These are phyloP conservation scores for Tetramorium bicarinatum DNA, from an alignment of 2,888 invertebrate species.

Conservation along the genomic window DNA sequence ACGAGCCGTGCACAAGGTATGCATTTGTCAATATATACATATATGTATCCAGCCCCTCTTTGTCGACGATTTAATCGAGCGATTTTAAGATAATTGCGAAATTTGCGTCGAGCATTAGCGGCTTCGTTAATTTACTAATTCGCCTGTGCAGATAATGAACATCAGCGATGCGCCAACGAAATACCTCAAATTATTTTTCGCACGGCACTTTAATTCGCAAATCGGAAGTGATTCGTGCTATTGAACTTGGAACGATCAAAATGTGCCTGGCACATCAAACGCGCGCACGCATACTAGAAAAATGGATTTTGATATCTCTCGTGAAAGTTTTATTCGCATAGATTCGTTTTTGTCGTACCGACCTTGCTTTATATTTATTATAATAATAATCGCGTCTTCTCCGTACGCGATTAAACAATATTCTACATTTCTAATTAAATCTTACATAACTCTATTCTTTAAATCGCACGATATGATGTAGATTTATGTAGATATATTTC, in stretches of 20 bases:
- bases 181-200: constrained; percentile 18
- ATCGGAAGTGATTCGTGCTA: constrained; percentile 35
- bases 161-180: not conserved
- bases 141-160: constrained; percentile 20
- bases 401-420: not conserved
- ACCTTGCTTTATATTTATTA: not conserved
- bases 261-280: constrained; percentile 44
- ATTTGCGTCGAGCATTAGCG: constrained; percentile 31
- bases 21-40: constrained; percentile 31
- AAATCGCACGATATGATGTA: not conserved
- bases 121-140: constrained; percentile 49
- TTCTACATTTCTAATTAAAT: not conserved
- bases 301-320: constrained; percentile 18
- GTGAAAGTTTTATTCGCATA: constrained; percentile 12
- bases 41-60: not conserved
- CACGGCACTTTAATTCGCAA: constrained; percentile 18
- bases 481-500: not conserved
- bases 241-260: constrained; percentile 25
- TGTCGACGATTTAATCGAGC: constrained; percentile 44
- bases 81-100: constrained; percentile 42
- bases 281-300: constrained; percentile 12
- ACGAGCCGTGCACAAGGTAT: constrained; percentile 26
- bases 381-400: not conserved
- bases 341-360: constrained; percentile 41
- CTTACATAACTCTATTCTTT: not conserved